Conservation (phyloP, 2,888 invertebrate genomes). For the Syrphus vitripennis region DNA sequence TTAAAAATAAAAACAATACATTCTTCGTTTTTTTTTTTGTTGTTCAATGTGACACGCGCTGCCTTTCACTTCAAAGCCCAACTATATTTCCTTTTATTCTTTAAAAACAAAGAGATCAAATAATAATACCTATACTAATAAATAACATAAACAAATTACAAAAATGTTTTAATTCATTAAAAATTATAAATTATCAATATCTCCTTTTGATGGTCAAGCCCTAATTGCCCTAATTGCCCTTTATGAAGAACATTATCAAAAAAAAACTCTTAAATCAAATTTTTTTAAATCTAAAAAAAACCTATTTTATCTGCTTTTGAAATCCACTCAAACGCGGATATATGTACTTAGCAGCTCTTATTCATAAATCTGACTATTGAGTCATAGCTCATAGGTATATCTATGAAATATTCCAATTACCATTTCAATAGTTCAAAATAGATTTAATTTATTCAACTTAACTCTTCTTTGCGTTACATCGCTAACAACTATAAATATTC, state of each 20-base stretch:
- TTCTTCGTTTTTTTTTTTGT: neutral
- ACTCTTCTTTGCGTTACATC: slow-evolving; percentile 51
- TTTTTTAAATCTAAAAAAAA: no score
- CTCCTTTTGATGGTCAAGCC: neutral
- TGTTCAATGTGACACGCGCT: neutral
- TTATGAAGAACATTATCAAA: neutral
- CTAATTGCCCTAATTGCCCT: neutral
- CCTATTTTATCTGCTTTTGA: neutral
- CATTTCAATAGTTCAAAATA: slow-evolving; percentile 50
- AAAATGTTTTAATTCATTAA: neutral
- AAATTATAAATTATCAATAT: neutral
- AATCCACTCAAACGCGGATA: slow-evolving; percentile 11
- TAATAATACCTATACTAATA: no score
- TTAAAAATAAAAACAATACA: neutral
- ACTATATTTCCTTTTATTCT: neutral
- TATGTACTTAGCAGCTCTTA: no score
- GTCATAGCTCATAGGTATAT: slow-evolving; percentile 19
- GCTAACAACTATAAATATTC: slow-evolving; percentile 18
- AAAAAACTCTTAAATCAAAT: neutral
- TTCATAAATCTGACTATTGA: slow-evolving; percentile 16
- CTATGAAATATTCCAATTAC: slow-evolving; percentile 45
- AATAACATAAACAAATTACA: no score
- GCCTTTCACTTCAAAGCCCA: neutral
- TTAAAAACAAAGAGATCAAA: neutral
- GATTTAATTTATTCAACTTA: slow-evolving; percentile 64